phyloP scores from a whole-genome alignment of 2,797 vertebrate species.

The Enteromius unitaeniatus region DNA sequence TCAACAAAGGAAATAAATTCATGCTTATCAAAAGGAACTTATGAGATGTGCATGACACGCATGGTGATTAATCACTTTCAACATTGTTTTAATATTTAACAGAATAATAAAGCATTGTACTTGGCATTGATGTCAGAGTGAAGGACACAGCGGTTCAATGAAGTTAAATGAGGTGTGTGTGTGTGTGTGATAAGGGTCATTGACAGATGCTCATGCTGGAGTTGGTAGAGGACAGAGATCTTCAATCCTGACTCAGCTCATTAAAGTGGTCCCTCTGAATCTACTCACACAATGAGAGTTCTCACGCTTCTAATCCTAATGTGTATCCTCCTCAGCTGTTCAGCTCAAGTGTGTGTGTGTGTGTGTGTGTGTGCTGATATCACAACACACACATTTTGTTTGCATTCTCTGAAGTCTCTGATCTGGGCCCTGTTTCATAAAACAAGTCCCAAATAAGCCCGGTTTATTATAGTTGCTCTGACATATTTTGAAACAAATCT shows the following conservation, averaged over 20 bases:
- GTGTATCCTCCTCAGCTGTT: slow-evolving; percentile 7
- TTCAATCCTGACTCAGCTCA: background rate
- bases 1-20: background rate
- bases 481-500: no score
- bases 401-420: background rate
- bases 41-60: background rate
- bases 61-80: background rate
- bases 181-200: background rate
- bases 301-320: background rate
- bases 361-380: background rate
- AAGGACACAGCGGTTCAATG: background rate
- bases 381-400: background rate
- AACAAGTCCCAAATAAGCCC: no score
- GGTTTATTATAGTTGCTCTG: no score
- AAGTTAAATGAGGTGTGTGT: background rate
- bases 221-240: background rate
- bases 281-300: background rate
- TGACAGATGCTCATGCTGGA: background rate
- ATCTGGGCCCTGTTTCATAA: background rate
- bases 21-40: background rate
- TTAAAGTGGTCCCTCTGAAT: background rate
- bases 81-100: background rate
- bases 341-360: background rate
- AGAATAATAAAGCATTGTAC: no score
- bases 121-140: background rate